Base-by-base conservation (phyloP, 2,797 vertebrate genomes). In the Bufotes viridis region DNA sequence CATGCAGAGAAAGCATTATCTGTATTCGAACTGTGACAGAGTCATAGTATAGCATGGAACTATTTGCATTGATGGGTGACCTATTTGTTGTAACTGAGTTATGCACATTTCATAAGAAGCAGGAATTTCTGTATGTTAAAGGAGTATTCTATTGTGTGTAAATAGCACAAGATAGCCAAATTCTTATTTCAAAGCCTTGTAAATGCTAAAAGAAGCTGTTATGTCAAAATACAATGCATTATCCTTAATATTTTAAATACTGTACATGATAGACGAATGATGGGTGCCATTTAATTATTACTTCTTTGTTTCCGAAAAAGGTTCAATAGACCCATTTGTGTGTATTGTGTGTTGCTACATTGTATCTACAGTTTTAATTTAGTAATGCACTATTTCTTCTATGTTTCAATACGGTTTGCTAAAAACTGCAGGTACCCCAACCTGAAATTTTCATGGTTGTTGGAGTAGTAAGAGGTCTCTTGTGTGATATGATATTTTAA, bases 1-100 rank as follows among this genome's bases (percentile, higher is more conserved):
- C 34, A 53, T 51, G 26, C 57, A 63, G 13, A n/a, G 7, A 78
- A 51, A 76, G 82, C 72, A 78, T 63, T 75, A 83, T 72, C 53
- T 76, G 69, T 11, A 72, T 42, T 57, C 49, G 18, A 75, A 60
- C 49, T 58, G 69, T n/a, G 18, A 75, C 53, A 84, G 10, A 57
- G 49, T 75, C 69, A 72, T 72, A 5, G 4, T 18, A 29, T 72
- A 29, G 24, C 24, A 18, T 10, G 22, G 2, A 63, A 63, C 60
- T 22, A 63, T 63, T 7, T 69, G 14, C 51, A 18, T 75, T 17
- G 42, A 20, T 20, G 17, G 15, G 22, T 51, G 18, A 20, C 51
- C 4, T 51, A 75, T 51, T 7, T 75, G 18, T 22, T 75, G 2
- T 14, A 13, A 26, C 29, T 69, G 12, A 69, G 55, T 57, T 57